Evolutionary conservation across 2,113 vertebrate species (phyloP), one percentile per base, ranked within the genome.

Genomic region (Sminthopsis crassicaudata): DNA sequence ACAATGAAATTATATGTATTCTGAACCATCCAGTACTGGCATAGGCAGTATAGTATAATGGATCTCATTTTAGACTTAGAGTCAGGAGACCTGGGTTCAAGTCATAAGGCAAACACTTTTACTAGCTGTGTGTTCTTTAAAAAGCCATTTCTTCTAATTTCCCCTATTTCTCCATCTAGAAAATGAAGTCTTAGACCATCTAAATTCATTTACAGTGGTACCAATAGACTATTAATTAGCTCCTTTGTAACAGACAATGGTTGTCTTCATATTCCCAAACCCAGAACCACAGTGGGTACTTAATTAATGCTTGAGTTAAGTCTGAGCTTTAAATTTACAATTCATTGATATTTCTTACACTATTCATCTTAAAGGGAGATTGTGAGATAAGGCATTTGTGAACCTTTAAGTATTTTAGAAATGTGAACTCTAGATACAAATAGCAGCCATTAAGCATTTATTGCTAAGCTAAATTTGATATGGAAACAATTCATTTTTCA

Each of bases 401-500:
- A 23, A 84, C 19, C n/a, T 84, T 42, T 42, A 42, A 84, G 12
- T 84, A n/a, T 22, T 42, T 14, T 36, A 67, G 30, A 67, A 14
- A 36, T 36, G 10, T 36, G 60, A 84, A 16, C 42, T 84, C 19
- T 23, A 19, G 67, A 84, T 22, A 42, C 25, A 46, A 50, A 55
- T 3, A 1, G 26, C 26, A 92, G 23, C 51, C 27, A 90, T n/a
- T 94, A 36, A 54, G 22, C 1, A 14, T 42, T 95, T 91, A 25
- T n/a, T 7, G 8, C 16, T 94, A 89, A 91, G 52, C 91, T 76
- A 92, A 90, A 3, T n/a, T 96, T 96, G 46, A 67, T 57, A 92
- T 51, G 42, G 25, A 92, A 25, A 94, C 36, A 96, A 53, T 2
- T n/a, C 46, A 50, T 92, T 94, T 94, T 92, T 90, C 93, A 55